Percentiles rank a stretch among this genome's conserved stretches.
Conservation (phyloP, 2,113 vertebrate genomes). For the Rhipidura dahli region DNA sequence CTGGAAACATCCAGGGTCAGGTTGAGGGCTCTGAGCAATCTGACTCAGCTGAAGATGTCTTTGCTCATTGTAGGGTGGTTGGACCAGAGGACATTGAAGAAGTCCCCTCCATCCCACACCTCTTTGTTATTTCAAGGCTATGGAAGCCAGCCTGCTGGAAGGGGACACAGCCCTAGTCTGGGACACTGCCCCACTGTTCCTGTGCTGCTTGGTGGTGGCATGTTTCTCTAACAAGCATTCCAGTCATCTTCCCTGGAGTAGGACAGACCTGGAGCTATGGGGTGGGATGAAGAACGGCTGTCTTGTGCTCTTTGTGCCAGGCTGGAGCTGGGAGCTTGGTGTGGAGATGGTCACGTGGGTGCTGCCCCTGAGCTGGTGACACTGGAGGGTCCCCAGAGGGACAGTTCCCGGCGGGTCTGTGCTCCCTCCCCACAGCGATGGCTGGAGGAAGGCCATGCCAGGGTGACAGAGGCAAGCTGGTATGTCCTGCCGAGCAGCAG, state of each 20-base stretch:
- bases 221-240: background rate
- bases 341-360: background rate
- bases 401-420: background rate
- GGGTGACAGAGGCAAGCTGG: background rate
- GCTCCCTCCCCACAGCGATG: background rate
- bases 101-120: background rate
- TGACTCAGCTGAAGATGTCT: background rate
- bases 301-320: background rate
- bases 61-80: background rate
- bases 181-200: background rate
- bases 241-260: accelerated
- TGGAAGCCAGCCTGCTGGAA: background rate
- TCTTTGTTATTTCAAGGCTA: background rate
- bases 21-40: background rate
- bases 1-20: background rate
- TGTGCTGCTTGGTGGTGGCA: background rate
- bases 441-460: background rate
- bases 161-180: background rate
- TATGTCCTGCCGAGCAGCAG: background rate
- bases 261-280: background rate
- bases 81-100: background rate
- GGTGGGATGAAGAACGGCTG: background rate
- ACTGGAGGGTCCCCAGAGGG: background rate
- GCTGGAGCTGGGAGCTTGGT: background rate
- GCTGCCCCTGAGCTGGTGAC: background rate